A percentile compares a stretch with the other conserved stretches of the same genome.
These are phyloP conservation scores for Loriculus beryllinus DNA, from an alignment of 2,797 vertebrate genomes.

Conservation along the genomic window DNA sequence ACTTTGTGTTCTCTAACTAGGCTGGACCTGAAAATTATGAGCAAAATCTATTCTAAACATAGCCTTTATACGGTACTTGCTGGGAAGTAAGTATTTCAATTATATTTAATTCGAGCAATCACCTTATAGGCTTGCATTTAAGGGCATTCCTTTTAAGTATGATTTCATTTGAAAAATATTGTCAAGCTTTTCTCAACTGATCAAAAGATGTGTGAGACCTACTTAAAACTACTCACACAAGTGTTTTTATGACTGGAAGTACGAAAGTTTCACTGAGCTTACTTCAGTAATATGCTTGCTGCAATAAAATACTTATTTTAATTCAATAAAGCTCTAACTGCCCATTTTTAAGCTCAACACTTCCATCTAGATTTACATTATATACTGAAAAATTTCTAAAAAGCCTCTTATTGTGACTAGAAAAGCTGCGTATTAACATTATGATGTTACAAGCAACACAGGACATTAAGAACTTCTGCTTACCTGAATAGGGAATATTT, in stretches of 20 bases:
- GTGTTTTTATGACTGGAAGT: not conserved
- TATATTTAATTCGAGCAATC: not conserved
- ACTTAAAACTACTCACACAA: accelerated
- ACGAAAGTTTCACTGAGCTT: not conserved
- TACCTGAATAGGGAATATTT: slow-evolving; percentile 98
- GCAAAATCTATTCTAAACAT: not conserved
- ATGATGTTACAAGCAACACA: accelerated
- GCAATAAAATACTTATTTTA: not conserved
- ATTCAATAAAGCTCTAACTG: not conserved
- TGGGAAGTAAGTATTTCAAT: not conserved
- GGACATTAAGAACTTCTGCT: not conserved
- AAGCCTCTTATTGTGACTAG: not conserved
- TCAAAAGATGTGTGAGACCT: not conserved
- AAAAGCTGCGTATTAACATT: not conserved
- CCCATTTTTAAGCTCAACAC: not conserved
- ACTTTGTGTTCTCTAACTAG: not conserved
- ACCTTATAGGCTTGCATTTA: not conserved
- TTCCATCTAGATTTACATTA: not conserved
- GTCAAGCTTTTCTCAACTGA: not conserved
- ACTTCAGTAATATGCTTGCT: not conserved
- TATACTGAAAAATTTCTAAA: not conserved
- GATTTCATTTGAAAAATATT: not conserved
- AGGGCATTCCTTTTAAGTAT: not conserved
- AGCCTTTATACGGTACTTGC: not conserved
- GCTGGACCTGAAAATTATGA: not conserved